Percentiles rank a stretch among this genome's conserved stretches.
Evolutionary conservation across 1,140 invertebrate species (phyloP).

Genomic region (Bicyclus anynana): DNA sequence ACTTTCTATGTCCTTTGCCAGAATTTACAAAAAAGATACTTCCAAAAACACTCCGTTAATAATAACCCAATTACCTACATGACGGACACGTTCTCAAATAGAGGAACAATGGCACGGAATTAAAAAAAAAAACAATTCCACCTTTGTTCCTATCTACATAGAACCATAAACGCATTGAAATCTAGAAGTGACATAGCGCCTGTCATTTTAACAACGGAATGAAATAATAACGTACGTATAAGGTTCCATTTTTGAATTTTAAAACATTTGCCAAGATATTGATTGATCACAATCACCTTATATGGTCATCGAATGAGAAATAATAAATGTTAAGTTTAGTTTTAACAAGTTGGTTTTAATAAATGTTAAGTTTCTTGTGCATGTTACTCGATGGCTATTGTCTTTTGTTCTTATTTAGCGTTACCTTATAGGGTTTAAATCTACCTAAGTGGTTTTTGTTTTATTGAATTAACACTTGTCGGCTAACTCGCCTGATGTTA

Average conservation of each 20-base stretch:
- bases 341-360: too few relatives aligned
- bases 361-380: neutral
- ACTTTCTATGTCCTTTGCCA: neutral
- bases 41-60: slow-evolving; percentile 43
- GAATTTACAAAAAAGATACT: slow-evolving; percentile 27
- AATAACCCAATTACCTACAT: slow-evolving; percentile 46
- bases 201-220: neutral
- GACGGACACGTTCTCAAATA: slow-evolving; percentile 28
- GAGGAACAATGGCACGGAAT: slow-evolving; percentile 32
- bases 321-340: neutral
- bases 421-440: too few relatives aligned
- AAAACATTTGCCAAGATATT: neutral
- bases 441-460: too few relatives aligned
- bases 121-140: slow-evolving; percentile 18
- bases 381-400: neutral
- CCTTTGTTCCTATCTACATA: neutral
- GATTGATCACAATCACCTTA: neutral
- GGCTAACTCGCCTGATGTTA: too few relatives aligned
- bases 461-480: too few relatives aligned
- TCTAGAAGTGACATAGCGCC: neutral
- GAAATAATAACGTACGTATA: neutral
- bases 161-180: slow-evolving; percentile 17
- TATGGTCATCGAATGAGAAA: neutral
- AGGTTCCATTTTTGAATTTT: slow-evolving; percentile 4
- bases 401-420: too few relatives aligned